Percentiles rank a stretch among this genome's conserved stretches.
phyloP scores from a whole-genome alignment of 2,888 invertebrate species.

The Thumatha senex region DNA sequence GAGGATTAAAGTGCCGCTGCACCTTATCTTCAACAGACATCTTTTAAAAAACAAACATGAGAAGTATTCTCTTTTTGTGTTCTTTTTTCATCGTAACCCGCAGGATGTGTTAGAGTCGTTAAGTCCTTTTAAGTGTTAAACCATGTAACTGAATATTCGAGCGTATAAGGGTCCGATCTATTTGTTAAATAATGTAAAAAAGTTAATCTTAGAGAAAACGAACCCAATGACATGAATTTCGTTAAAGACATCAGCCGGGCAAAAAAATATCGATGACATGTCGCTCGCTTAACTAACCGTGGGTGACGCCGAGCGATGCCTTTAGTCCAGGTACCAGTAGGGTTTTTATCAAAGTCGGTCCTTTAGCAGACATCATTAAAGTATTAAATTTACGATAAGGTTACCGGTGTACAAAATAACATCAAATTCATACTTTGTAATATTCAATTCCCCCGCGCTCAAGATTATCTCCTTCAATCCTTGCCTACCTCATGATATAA shows the following conservation, averaged over 20 bases:
- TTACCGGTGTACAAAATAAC: constrained; percentile 52
- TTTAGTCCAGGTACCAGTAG: constrained; percentile 58
- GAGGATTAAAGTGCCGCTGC: constrained; percentile 81
- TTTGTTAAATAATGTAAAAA: constrained; percentile 82
- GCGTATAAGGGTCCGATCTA: constrained; percentile 80
- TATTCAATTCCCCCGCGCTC: constrained; percentile 25
- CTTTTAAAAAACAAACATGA: constrained; percentile 83
- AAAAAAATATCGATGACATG: constrained; percentile 79
- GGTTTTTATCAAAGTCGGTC: constrained; percentile 66
- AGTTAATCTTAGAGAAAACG: constrained; percentile 81
- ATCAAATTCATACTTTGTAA: constrained; percentile 39
- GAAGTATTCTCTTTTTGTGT: constrained; percentile 78
- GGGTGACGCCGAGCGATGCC: constrained; percentile 60
- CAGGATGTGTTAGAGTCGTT: constrained; percentile 84
- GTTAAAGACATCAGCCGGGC: constrained; percentile 77
- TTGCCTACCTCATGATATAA: background rate
- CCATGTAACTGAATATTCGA: constrained; percentile 83
- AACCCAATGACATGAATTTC: constrained; percentile 81
- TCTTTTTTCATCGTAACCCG: constrained; percentile 82
- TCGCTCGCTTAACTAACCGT: constrained; percentile 63
- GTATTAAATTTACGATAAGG: constrained; percentile 77
- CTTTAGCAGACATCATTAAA: constrained; percentile 72
- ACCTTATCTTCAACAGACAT: constrained; percentile 81
- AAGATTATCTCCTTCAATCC: background rate
- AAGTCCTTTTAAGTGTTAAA: constrained; percentile 84